Base-by-base conservation (phyloP, 2,888 invertebrate species). In the Amaurobius ferox region DNA sequence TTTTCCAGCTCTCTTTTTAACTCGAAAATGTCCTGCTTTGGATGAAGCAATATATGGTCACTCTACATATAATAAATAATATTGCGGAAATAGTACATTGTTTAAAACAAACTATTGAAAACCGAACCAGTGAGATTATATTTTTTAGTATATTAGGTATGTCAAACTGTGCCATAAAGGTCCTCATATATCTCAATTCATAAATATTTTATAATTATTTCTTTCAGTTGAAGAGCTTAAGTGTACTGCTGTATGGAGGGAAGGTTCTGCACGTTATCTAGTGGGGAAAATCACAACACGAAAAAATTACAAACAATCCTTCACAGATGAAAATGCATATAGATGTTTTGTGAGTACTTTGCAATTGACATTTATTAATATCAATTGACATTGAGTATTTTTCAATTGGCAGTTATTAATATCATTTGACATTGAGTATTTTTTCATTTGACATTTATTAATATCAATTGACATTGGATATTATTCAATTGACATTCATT, bases 181-280 rank as follows among this genome's bases (percentile, higher is more conserved):
- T n/a, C n/a, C n/a, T n/a, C n/a, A n/a, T n/a, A n/a, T n/a, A n/a
- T n/a, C n/a, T n/a, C n/a, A n/a, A n/a, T n/a, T 35, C 35, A 7
- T 7, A 35, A 7, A 29, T 28, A 29, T 0, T 66, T 1, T 67
- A n/a, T n/a, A n/a, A n/a, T 64, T 16, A 32, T 74, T 48, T 23
- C 35, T 9, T 61, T 13, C 73, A 90, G 97, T 96, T 89, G 97
- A 97, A 92, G 97, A 97, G 91, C 93, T 97, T 78, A 96, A 96
- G 90, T 97, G 97, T 90, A 92, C 97, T 89, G 97, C 97, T 5
- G 95, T 95, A 79, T 97, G 97, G 97, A 97, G 97, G 92, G 97
- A 97, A 91, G 97, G 97, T 79, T 97, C 96, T 90, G 95, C 96
- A 70, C 94, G 97, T 83, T 97, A 97, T 92, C 93, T 97, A 88